Evolutionary conservation across 1,140 invertebrate species (phyloP).

Genomic region (Bilobella aurantiaca): DNA sequence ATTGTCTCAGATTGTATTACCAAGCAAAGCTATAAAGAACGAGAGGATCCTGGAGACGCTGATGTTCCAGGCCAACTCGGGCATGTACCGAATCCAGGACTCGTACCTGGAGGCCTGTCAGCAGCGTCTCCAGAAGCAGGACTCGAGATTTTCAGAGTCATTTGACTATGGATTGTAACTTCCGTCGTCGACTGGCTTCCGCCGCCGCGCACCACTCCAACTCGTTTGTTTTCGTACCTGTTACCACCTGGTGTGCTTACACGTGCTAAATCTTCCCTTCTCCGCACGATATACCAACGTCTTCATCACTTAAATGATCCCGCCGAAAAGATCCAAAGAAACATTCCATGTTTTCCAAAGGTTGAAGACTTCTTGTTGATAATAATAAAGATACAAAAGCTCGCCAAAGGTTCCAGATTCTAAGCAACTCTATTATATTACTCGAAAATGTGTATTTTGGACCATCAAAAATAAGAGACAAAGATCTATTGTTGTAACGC

Average conservation of each 20-base stretch:
- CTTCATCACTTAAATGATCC: too few relatives aligned
- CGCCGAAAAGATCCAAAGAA: background rate
- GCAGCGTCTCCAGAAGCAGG: constrained; percentile 72
- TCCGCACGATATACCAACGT: too few relatives aligned
- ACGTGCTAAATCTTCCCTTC: background rate
- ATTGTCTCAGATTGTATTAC: constrained; percentile 65
- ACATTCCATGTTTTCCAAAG: background rate
- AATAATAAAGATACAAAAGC: background rate
- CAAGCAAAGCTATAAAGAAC: constrained; percentile 85
- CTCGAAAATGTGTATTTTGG: constrained; percentile 6
- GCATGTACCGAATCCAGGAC: constrained; percentile 83
- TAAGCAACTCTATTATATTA: background rate
- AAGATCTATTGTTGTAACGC: background rate
- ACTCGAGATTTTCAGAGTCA: constrained; percentile 67
- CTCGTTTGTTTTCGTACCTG: background rate
- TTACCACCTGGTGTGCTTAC: background rate
- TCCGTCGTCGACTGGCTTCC: constrained; percentile 1
- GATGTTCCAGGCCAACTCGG: constrained; percentile 84
- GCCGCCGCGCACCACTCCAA: background rate
- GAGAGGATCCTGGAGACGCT: constrained; percentile 83
- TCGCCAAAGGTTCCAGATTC: background rate
- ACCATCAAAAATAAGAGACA: background rate
- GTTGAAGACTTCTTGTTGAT: background rate
- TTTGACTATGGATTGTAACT: constrained; percentile 57
- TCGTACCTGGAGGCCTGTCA: constrained; percentile 76